Percentiles rank a stretch among this genome's conserved stretches.
Conservation (phyloP, 2,113 vertebrate genomes). For the Oryzias javanicus region DNA sequence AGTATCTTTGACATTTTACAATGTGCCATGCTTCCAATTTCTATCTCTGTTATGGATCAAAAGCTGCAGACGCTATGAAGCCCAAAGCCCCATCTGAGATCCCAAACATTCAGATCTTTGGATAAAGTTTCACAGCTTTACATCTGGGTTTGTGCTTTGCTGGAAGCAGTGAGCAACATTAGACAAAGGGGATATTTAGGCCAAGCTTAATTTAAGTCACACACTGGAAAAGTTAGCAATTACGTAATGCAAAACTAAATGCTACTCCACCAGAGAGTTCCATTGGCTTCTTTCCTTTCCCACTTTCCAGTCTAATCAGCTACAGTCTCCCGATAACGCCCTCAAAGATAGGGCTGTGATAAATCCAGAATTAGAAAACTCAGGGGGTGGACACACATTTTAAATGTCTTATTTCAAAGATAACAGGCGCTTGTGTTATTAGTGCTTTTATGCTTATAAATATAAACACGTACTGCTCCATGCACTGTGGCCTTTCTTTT, state of each 20-base stretch:
- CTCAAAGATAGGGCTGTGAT: constrained; percentile 36
- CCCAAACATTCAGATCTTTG: constrained; percentile 2
- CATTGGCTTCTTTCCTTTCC: constrained; percentile 12
- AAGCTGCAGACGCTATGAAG: constrained; percentile 6
- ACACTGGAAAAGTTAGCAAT: constrained; percentile 38
- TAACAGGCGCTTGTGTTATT: constrained; percentile 3
- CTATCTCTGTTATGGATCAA: constrained; percentile 25
- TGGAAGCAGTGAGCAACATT: constrained; percentile 22
- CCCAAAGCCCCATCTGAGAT: not conserved
- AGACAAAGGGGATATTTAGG: constrained; percentile 36
- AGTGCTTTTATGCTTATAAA: constrained; percentile 3
- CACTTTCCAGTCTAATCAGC: constrained; percentile 46
- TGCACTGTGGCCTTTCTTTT: too few relatives aligned
- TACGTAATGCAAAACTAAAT: constrained; percentile 39
- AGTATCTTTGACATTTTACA: constrained; percentile 37
- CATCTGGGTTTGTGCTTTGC: constrained; percentile 10
- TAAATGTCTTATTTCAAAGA: constrained; percentile 19
- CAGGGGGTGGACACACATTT: constrained; percentile 20
- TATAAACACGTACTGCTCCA: not conserved
- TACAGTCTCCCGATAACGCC: constrained; percentile 37
- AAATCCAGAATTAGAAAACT: constrained; percentile 22
- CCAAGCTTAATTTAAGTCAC: constrained; percentile 15
- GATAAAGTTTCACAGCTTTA: constrained; percentile 6
- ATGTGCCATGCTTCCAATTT: constrained; percentile 33
- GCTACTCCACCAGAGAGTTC: constrained; percentile 54